Conservation (phyloP, 2,888 invertebrate genomes). For the Flexamia atlantica region DNA sequence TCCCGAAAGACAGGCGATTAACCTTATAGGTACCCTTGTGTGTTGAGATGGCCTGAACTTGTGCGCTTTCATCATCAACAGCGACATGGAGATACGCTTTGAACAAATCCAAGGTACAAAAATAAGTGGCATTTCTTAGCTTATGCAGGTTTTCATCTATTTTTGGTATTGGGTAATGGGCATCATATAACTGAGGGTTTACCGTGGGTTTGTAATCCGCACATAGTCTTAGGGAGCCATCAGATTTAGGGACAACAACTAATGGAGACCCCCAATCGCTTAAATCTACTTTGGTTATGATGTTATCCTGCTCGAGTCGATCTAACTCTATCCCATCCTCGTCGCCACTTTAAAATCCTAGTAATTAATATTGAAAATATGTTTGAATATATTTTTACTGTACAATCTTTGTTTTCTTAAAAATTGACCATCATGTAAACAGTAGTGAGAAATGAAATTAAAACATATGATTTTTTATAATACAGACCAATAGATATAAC, state of each 20-base stretch:
- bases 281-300: not conserved
- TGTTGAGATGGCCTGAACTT: constrained; percentile 60
- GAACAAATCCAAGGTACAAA: constrained; percentile 56
- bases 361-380: too few species aligned
- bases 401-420: too few species aligned
- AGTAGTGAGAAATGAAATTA: too few species aligned
- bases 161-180: constrained; percentile 48
- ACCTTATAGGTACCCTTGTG: constrained; percentile 52
- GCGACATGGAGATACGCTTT: constrained; percentile 59
- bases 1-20: constrained; percentile 5
- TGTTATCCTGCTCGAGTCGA: not conserved
- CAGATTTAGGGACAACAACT: constrained; percentile 13
- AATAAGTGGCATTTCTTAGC: constrained; percentile 58
- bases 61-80: constrained; percentile 38
- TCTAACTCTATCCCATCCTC: constrained; percentile 5
- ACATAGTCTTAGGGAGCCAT: constrained; percentile 9
- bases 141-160: constrained; percentile 53
- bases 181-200: constrained; percentile 6
- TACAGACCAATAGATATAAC: too few species aligned
- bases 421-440: too few species aligned
- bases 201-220: constrained; percentile 1
- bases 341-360: too few species aligned
- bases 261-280: constrained; percentile 33
- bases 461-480: too few species aligned
- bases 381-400: too few species aligned